These are phyloP conservation scores for Aphelenchoides besseyi DNA, from an alignment of 1,140 invertebrate species.

Conservation along the genomic window DNA sequence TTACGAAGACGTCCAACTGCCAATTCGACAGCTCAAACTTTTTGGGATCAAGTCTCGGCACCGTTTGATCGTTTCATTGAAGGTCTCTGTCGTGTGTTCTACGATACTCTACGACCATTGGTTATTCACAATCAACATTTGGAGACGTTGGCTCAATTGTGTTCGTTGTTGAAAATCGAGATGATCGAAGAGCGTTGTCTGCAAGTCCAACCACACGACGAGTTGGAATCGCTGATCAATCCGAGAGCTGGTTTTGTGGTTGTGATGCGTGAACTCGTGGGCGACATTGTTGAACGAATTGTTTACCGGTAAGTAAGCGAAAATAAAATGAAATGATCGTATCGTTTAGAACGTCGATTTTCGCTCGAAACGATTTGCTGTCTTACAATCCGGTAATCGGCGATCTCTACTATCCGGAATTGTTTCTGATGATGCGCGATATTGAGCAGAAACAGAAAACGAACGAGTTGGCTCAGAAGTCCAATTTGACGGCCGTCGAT, in stretches of 20 bases:
- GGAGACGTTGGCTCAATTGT: slow-evolving; percentile 92
- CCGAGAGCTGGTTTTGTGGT: slow-evolving; percentile 70
- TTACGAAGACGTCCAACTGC: slow-evolving; percentile 10
- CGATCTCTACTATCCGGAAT: slow-evolving; percentile 94
- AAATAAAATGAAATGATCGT: background rate
- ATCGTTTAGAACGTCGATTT: slow-evolving; percentile 74
- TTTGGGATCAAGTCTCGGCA: slow-evolving; percentile 29
- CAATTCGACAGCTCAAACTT: slow-evolving; percentile 1
- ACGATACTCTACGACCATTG: slow-evolving; percentile 86
- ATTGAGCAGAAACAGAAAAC: slow-evolving; percentile 44
- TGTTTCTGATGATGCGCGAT: slow-evolving; percentile 85
- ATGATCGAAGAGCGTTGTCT: slow-evolving; percentile 89
- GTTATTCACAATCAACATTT: slow-evolving; percentile 95
- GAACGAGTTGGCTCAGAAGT: slow-evolving; percentile 8
- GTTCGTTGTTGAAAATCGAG: slow-evolving; percentile 83
- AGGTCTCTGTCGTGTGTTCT: slow-evolving; percentile 79
- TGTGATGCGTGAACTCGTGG: slow-evolving; percentile 79
- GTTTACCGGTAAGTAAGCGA: slow-evolving; percentile 74
- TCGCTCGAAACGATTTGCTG: slow-evolving; percentile 83
- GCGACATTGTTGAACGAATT: slow-evolving; percentile 91
- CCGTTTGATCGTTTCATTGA: slow-evolving; percentile 71
- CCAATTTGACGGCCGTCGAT: slow-evolving; percentile 74
- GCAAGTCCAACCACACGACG: slow-evolving; percentile 62
- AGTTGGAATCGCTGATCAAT: slow-evolving; percentile 40
- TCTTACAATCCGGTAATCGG: slow-evolving; percentile 78